A percentile compares a stretch with the other conserved stretches of the same genome.
These are phyloP conservation scores for Nautilus pompilius DNA, from an alignment of 1,140 invertebrate genomes.

Conservation along the genomic window DNA sequence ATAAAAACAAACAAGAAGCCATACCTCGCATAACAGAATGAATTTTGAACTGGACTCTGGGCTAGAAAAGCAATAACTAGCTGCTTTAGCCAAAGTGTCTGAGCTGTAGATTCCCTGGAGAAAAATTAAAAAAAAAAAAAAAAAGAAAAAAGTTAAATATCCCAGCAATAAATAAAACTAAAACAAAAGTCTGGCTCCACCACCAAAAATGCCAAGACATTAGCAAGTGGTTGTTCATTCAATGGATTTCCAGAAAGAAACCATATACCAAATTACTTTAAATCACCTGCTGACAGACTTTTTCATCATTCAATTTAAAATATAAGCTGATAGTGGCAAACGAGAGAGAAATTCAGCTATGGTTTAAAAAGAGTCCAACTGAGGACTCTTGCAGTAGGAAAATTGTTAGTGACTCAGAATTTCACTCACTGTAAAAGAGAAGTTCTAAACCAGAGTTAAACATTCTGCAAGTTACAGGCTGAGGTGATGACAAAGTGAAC, in stretches of 20 bases:
- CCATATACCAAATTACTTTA: neutral
- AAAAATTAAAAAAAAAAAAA: slow-evolving; percentile 14
- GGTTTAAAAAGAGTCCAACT: no score
- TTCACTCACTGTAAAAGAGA: no score
- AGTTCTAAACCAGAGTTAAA: no score
- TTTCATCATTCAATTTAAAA: neutral
- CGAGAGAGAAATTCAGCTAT: no score
- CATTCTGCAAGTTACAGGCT: no score
- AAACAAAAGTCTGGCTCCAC: neutral
- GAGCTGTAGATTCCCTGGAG: slow-evolving; percentile 55
- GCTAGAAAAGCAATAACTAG: slow-evolving; percentile 39
- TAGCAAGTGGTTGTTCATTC: no score
- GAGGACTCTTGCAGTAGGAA: no score
- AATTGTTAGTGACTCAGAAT: no score
- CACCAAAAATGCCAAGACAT: neutral
- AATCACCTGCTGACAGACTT: neutral
- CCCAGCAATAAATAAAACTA: neutral
- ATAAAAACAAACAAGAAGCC: neutral
- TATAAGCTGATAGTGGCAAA: no score
- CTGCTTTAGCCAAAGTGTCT: slow-evolving; percentile 53
- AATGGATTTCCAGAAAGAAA: neutral
- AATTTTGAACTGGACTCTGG: slow-evolving; percentile 23
- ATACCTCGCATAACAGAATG: slow-evolving; percentile 50
- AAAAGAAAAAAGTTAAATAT: neutral
- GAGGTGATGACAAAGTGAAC: no score